These are phyloP conservation scores for Jacana jacana DNA, from an alignment of 2,113 vertebrate species.

Conservation along the genomic window DNA sequence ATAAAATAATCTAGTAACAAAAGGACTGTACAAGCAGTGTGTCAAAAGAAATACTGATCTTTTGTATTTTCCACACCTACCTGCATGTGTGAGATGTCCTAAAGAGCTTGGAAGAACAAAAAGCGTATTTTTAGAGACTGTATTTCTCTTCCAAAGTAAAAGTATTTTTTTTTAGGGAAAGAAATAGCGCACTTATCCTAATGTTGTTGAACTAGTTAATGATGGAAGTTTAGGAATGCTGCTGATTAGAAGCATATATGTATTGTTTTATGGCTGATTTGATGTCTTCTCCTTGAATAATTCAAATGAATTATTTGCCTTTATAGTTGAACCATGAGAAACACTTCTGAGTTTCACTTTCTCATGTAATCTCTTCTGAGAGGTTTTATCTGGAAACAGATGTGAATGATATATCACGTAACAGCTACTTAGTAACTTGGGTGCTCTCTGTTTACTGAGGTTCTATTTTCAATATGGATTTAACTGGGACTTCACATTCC, in stretches of 20 bases:
- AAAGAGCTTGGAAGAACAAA: not conserved
- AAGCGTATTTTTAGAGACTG: not conserved
- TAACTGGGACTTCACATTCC: not conserved
- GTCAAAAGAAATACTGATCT: not conserved
- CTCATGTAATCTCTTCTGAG: not conserved
- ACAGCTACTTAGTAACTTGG: not conserved
- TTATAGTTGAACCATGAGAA: not conserved
- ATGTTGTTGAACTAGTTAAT: not conserved
- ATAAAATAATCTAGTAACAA: not conserved
- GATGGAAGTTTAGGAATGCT: not conserved
- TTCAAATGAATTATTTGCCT: not conserved
- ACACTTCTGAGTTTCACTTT: not conserved
- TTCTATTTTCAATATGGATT: not conserved
- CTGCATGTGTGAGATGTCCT: not conserved
- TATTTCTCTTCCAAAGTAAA: not conserved
- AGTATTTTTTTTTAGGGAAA: not conserved
- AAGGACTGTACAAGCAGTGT: not conserved
- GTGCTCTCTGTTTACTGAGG: not conserved
- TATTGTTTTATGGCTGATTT: not conserved
- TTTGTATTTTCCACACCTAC: not conserved
- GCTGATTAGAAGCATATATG: not conserved
- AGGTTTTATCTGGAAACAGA: not conserved
- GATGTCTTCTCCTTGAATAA: not conserved
- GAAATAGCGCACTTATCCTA: not conserved
- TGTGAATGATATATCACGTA: not conserved